A percentile compares a stretch with the other conserved stretches of the same genome.
Conservation (phyloP, 2,888 invertebrate genomes). For the Tenthredo livida region DNA sequence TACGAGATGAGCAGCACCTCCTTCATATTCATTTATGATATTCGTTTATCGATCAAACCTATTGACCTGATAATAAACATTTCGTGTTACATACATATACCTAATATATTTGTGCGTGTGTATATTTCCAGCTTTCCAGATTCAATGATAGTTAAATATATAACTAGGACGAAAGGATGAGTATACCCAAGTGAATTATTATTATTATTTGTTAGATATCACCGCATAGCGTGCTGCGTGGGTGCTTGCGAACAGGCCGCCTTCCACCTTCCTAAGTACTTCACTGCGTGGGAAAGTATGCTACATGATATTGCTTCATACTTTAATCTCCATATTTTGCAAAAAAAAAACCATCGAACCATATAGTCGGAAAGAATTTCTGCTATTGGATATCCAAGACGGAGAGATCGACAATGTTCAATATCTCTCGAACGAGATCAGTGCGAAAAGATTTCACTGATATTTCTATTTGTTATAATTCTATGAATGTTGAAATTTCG, state of each 20-base stretch:
- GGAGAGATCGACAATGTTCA: neutral
- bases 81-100: neutral
- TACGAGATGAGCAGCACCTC: conserved; percentile 11
- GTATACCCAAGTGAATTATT: neutral
- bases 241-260: neutral
- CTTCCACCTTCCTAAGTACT: neutral
- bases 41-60: conserved; percentile 26
- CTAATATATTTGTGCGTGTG: neutral
- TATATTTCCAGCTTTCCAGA: neutral
- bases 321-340: neutral
- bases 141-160: neutral
- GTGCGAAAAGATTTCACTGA: neutral
- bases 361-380: neutral
- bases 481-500: neutral
- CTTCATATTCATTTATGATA: conserved; percentile 31
- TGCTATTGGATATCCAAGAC: neutral
- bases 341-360: neutral
- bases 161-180: neutral
- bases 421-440: neutral
- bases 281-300: neutral
- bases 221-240: conserved; percentile 1
- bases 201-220: neutral
- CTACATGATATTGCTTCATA: neutral
- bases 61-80: neutral
- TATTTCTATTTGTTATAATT: neutral